phyloP scores from a whole-genome alignment of 2,888 invertebrate genomes.

The Ophraella communa region DNA sequence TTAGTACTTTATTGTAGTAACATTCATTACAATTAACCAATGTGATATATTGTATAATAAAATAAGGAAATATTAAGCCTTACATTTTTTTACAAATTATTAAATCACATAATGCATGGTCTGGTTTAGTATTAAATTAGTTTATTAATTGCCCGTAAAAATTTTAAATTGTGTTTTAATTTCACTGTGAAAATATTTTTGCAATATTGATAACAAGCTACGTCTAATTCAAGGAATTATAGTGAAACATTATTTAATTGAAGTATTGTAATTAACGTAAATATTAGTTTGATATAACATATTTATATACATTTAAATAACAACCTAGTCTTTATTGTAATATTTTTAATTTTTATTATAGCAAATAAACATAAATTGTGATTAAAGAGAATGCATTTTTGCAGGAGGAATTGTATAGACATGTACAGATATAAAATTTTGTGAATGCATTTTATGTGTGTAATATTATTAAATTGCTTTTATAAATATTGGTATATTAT shows the following conservation, averaged over 20 bases:
- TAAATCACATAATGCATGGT: neutral
- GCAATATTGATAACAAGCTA: too few species aligned
- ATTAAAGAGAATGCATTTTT: constrained; percentile 55
- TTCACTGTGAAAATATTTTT: too few species aligned
- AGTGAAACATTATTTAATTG: too few species aligned
- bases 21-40: neutral
- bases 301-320: constrained; percentile 4
- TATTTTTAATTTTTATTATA: constrained; percentile 23
- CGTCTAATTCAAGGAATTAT: neutral
- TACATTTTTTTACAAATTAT: neutral
- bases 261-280: neutral
- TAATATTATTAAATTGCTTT: constrained; percentile 19
- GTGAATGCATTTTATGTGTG: constrained; percentile 53
- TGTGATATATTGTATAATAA: neutral
- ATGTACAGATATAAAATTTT: constrained; percentile 58
- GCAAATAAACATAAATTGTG: constrained; percentile 43
- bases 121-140: too few species aligned
- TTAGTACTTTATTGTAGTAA: neutral
- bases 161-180: too few species aligned
- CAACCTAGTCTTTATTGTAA: constrained; percentile 30
- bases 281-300: neutral
- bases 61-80: neutral
- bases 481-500: constrained; percentile 1
- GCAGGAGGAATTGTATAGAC: constrained; percentile 56
- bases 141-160: too few species aligned